Evolutionary conservation across 2,113 vertebrate genomes (phyloP).

Genomic region (Tiliqua scincoides): DNA sequence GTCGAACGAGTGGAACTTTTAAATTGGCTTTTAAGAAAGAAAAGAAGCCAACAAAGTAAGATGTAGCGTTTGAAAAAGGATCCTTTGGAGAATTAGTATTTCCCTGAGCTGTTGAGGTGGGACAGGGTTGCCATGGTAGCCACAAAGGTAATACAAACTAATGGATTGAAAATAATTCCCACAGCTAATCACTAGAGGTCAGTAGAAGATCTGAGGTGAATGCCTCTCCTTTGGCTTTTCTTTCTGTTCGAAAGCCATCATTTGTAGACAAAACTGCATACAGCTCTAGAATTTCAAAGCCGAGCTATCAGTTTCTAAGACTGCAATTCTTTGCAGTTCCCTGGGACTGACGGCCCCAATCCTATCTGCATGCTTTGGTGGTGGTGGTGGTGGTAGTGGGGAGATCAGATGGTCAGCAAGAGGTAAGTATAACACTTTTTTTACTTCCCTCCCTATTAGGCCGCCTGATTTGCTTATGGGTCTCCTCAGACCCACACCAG

Average conservation of each 20-base stretch:
- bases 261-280: background rate
- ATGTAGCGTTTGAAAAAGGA: conserved; percentile 35
- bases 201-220: conserved; percentile 19
- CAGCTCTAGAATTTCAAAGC: background rate
- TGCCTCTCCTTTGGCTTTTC: background rate
- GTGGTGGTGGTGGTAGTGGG: no score
- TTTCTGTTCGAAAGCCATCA: background rate
- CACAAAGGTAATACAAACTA: conserved; percentile 23
- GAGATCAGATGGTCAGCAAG: no score
- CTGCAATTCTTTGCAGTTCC: no score
- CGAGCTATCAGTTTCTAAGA: background rate
- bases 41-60: conserved; percentile 45
- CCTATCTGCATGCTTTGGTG: no score
- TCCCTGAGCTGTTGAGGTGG: conserved; percentile 27
- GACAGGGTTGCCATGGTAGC: conserved; percentile 34
- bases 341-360: no score
- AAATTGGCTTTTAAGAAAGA: conserved; percentile 45
- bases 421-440: no score
- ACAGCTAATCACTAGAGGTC: background rate
- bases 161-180: conserved; percentile 17
- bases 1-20: conserved; percentile 36
- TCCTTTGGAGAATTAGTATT: conserved; percentile 45
- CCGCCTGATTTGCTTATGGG: no score
- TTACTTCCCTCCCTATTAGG: no score
- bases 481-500: no score